Evolutionary conservation across 2,888 invertebrate species (phyloP).

Genomic region (Hypsopygia costalis): DNA sequence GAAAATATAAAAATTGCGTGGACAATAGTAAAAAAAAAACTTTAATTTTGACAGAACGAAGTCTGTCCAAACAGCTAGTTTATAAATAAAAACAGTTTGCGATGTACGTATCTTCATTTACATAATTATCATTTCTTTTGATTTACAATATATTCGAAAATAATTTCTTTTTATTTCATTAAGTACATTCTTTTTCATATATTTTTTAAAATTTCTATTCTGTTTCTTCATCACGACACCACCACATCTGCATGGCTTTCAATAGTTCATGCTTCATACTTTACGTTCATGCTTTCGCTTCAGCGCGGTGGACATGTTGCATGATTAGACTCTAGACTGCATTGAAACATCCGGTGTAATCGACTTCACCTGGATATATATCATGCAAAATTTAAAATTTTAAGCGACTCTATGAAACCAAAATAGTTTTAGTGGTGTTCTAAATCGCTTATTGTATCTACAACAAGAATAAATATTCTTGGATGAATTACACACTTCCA

Average conservation of each 20-base stretch:
- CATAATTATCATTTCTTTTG: constrained; percentile 14
- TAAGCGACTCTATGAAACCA: too few species aligned
- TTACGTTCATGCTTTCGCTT: constrained; percentile 45
- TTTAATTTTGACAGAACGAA: too few species aligned
- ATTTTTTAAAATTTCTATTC: constrained; percentile 1
- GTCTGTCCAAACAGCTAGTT: too few species aligned
- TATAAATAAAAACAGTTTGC: neutral
- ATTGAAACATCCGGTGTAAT: constrained; percentile 3
- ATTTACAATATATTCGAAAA: too few species aligned
- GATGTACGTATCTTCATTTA: constrained; percentile 10
- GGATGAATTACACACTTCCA: too few species aligned
- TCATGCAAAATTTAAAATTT: neutral
- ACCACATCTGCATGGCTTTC: constrained; percentile 28
- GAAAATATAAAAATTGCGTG: too few species aligned
- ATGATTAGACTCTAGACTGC: neutral
- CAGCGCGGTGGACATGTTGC: constrained; percentile 22
- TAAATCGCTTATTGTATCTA: too few species aligned
- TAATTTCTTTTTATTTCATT: too few species aligned
- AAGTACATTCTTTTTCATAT: constrained; percentile 2
- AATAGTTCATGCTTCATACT: constrained; percentile 29
- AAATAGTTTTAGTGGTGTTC: too few species aligned
- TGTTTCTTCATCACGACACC: constrained; percentile 2
- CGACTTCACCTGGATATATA: constrained; percentile 1
- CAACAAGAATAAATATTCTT: too few species aligned
- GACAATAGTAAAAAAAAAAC: too few species aligned